phyloP scores from a whole-genome alignment of 2,113 vertebrate species.

The Bambusicola thoracicus region DNA sequence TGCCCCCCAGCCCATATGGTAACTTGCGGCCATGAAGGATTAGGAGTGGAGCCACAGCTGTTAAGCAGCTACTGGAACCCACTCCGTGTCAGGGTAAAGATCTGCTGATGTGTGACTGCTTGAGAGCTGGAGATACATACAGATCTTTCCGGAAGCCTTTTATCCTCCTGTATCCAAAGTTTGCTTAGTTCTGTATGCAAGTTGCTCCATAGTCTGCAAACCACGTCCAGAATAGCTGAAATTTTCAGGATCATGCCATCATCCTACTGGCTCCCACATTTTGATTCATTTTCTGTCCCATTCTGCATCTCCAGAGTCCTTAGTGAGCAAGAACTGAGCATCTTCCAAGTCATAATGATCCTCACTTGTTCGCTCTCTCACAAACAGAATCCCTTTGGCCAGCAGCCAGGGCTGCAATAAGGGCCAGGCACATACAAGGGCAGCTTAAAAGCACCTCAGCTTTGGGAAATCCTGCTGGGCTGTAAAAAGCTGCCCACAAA shows the following conservation, averaged over 20 bases:
- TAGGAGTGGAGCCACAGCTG: not conserved
- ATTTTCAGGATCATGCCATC: not conserved
- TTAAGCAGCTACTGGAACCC: not conserved
- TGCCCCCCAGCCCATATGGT: not conserved
- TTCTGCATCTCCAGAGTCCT: not conserved
- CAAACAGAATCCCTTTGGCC: conserved; percentile 25
- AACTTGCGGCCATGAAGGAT: not conserved
- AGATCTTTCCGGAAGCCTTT: not conserved
- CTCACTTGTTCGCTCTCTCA: conserved; percentile 34
- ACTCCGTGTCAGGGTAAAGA: not conserved
- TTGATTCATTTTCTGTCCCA: not conserved
- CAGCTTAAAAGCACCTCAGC: conserved; percentile 50
- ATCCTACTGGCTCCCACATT: not conserved
- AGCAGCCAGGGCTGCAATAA: conserved; percentile 34
- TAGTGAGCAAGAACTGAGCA: not conserved
- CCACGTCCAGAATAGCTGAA: not conserved
- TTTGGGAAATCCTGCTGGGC: conserved; percentile 62
- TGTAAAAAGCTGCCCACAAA: conserved; percentile 64
- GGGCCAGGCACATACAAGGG: conserved; percentile 5
- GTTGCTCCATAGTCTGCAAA: not conserved
- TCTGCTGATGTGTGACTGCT: accelerated
- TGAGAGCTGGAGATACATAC: not conserved
- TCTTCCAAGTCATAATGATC: conserved; percentile 33
- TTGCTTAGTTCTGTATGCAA: not conserved
- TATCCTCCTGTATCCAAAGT: not conserved